Evolutionary conservation across 2,797 vertebrate species (phyloP), one percentile per base, ranked within the genome.

Genomic region (Poecilia picta): DNA sequence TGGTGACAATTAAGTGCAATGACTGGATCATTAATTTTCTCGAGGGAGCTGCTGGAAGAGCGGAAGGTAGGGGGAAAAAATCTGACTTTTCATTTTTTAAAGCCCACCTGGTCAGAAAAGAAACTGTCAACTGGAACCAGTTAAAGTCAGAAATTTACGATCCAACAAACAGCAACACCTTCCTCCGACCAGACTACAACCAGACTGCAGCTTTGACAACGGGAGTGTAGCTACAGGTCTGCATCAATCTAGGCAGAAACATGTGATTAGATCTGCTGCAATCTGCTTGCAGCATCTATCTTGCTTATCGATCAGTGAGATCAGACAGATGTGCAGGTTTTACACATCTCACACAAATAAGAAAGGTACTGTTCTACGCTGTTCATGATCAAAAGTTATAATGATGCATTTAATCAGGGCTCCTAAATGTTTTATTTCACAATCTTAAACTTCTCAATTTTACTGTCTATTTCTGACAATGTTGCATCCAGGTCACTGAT

Each of bases 1-100:
- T 95, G 94, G 92, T 95, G 91, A 95, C 95, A 96, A 97, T 96
- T 97, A 97, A 93, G 91, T 86, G 82, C 73, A 93, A 88, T 87
- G 95, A 93, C 91, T 94, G 91, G 89, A 90, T 91, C 94, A 95
- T 96, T 96, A 84, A 95, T 97, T 95, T 95, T 94, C 93, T 87
- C 78, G 75, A 81, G 89, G 89, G 77, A 73, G 75, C 73, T 84
- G 82, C 81, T 74, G 78, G 75, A 80, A 78, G 78, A 78, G 76
- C 76, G 80, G 88, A 81, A 45, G 62, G 76, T 31, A 39, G 64
- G 73, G 71, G 36, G 36, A 4, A 5, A 5, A 51, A 10, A 53
- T 41, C 20, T 25, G 36, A 11, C 46, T 59, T 45, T 59, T 41
- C 15, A 39, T 64, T 45, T 75, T 79, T 71, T 57, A 83, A 83